Conservation (phyloP, 2,888 invertebrate genomes). For the Galerucella pusilla region DNA sequence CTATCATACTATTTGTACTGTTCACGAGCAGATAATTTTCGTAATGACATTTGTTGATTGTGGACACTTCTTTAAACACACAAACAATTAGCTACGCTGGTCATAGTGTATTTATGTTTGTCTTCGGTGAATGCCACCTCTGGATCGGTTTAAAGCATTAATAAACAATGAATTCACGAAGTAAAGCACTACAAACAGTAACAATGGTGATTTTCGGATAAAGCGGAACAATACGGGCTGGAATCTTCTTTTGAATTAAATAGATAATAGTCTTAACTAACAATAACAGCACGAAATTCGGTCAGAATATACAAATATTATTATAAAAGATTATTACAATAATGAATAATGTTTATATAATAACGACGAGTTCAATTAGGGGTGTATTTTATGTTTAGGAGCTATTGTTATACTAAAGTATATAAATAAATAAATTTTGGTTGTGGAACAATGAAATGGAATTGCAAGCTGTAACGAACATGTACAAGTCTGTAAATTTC, state of each 20-base stretch:
- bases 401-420: too few relatives aligned
- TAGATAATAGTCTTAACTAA: not conserved
- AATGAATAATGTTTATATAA: too few relatives aligned
- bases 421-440: too few relatives aligned
- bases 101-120: slow-evolving; percentile 1
- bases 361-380: too few relatives aligned
- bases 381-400: too few relatives aligned
- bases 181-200: not conserved
- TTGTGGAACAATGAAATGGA: too few relatives aligned
- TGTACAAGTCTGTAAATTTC: too few relatives aligned
- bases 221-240: not conserved
- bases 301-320: too few relatives aligned
- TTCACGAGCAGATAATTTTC: not conserved
- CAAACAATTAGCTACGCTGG: not conserved
- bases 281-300: not conserved
- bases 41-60: not conserved
- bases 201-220: not conserved
- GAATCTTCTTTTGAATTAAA: not conserved
- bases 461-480: too few relatives aligned
- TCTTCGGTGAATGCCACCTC: not conserved
- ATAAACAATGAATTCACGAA: not conserved
- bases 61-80: not conserved
- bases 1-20: not conserved
- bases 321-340: too few relatives aligned
- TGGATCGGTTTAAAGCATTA: not conserved